Evolutionary conservation across 2,113 vertebrate species (phyloP).

Genomic region (Pachyramphus minor): DNA sequence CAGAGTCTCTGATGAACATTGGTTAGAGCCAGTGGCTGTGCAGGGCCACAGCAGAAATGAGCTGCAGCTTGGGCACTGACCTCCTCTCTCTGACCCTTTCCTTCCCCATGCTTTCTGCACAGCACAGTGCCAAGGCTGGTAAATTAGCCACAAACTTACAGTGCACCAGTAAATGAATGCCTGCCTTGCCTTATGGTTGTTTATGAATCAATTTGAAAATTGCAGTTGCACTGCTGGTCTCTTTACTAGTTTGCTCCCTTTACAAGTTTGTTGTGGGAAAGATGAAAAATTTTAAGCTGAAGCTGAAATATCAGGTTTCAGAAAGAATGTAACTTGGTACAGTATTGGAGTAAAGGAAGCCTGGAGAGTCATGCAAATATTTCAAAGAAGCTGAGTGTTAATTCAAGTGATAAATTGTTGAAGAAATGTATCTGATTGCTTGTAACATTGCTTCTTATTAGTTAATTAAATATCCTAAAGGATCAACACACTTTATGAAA

Average conservation of each 20-base stretch:
- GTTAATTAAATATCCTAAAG: not conserved
- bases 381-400: not conserved
- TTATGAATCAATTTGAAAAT: not conserved
- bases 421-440: not conserved
- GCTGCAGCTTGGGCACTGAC: not conserved
- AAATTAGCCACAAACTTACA: not conserved
- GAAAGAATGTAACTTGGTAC: not conserved
- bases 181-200: not conserved
- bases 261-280: not conserved
- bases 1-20: fast-evolving
- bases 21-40: fast-evolving
- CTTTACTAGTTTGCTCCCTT: not conserved
- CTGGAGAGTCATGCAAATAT: not conserved
- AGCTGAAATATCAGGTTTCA: not conserved
- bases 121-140: not conserved
- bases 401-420: not conserved
- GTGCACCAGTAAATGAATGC: not conserved
- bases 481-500: not conserved
- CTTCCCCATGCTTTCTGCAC: not conserved
- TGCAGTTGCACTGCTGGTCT: not conserved
- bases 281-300: not conserved
- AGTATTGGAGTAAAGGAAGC: not conserved
- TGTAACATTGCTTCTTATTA: not conserved
- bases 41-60: not conserved
- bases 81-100: not conserved